Evolutionary conservation across 2,113 vertebrate species (phyloP).

Genomic region (Gracilinanus agilis): DNA sequence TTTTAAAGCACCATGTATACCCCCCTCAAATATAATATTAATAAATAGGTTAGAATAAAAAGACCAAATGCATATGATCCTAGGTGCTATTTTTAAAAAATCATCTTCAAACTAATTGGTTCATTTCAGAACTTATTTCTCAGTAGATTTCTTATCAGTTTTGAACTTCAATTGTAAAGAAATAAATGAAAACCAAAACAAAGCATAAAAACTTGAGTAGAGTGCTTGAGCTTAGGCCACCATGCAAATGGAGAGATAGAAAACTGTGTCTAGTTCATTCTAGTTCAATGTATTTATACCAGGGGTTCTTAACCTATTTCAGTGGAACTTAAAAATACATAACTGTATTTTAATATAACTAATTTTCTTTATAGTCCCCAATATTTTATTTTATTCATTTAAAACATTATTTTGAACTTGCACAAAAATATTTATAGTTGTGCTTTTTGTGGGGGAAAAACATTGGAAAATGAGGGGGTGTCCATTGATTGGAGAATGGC

Average conservation of each 20-base stretch:
- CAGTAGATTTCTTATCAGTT: not conserved
- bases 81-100: not conserved
- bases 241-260: not conserved
- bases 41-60: not conserved
- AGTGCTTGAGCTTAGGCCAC: not conserved
- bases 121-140: not conserved
- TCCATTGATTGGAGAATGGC: too few relatives aligned
- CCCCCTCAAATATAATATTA: not conserved
- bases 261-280: not conserved
- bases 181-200: not conserved
- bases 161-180: slow-evolving; percentile 7
- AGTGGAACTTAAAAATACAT: not conserved
- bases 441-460: too few relatives aligned
- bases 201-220: not conserved
- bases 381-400: not conserved
- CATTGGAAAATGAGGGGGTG: too few relatives aligned
- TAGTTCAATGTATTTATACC: not conserved
- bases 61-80: not conserved
- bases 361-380: not conserved
- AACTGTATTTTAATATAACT: not conserved
- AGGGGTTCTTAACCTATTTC: not conserved
- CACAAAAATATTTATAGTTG: too few relatives aligned
- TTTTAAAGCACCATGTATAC: not conserved
- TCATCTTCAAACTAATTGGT: not conserved
- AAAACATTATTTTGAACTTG: not conserved